Conservation (phyloP, 2,113 vertebrate species). For the Eleginops maclovinus region DNA sequence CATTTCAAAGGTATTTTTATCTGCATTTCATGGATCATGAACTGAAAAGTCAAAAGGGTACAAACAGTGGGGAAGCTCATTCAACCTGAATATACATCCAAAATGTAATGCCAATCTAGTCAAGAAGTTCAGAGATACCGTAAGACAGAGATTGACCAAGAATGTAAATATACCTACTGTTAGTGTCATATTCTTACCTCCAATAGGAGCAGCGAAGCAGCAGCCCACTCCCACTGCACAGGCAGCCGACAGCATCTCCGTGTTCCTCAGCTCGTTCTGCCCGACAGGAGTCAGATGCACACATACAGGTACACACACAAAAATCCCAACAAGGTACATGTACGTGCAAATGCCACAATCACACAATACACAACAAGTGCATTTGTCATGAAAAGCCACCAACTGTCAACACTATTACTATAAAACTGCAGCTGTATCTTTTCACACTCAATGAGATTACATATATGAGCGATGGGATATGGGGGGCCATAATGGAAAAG, state of each 20-base stretch:
- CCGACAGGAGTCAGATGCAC: conserved; percentile 69
- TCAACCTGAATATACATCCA: background rate
- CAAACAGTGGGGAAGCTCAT: background rate
- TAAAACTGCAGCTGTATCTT: conserved; percentile 14
- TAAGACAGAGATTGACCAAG: conserved; percentile 23
- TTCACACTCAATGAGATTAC: conserved; percentile 17
- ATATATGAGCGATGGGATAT: conserved; percentile 8
- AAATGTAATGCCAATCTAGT: background rate
- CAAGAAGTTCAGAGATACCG: background rate
- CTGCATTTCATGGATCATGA: background rate
- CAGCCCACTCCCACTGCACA: conserved; percentile 97
- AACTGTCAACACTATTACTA: conserved; percentile 21
- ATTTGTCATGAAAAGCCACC: conserved; percentile 34
- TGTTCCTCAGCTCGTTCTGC: conserved; percentile 97
- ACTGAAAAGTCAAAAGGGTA: background rate
- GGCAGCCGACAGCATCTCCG: conserved; percentile 97
- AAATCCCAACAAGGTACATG: conserved; percentile 30
- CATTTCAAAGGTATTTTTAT: too few species aligned
- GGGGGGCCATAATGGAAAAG: conserved; percentile 53
- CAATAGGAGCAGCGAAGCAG: conserved; percentile 97
- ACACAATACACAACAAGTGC: conserved; percentile 14
- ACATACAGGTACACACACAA: conserved; percentile 46
- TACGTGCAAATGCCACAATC: conserved; percentile 43
- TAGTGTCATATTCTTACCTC: conserved; percentile 88
- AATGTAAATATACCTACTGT: conserved; percentile 1